Base-by-base conservation (phyloP, 2,113 vertebrate genomes). In the Anoura caudifer region DNA sequence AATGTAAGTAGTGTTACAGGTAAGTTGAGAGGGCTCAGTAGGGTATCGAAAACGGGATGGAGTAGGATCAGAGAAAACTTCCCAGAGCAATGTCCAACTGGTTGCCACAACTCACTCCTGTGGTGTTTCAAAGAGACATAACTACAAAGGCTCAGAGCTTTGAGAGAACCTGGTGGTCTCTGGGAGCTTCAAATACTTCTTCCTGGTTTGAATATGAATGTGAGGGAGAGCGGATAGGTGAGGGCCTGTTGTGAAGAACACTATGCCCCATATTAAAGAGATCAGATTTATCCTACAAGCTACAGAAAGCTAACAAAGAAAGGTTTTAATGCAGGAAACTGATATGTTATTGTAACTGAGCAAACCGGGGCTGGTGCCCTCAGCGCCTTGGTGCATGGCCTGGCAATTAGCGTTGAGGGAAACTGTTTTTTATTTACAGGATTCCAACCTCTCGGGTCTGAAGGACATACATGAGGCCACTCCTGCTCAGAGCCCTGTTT, bases 21-120 rank as follows among this genome's bases (percentile, higher is more conserved):
- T 26, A 24, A 59, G 1, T 3, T n/a, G 10, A 45, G 24, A 36
- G 56, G 59, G 4, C 31, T 61, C 20, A 12, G 2, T 12, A 9
- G 0, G 0, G 0, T 14, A 3, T 47, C 50, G 33, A 56, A 33
- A 56, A 28, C 3, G 16, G 15, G 10, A 11, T 75, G 24, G 31
- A 9, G 3, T 10, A 12, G 28, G 9, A 28, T 87, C 50, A 84
- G 65, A 63, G 28, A 41, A 93, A 75, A 65, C 4, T 36, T 73
- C 1, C 14, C 33, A 47, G 73, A 50, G 33, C 7, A 61, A 31
- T 7, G 10, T 41, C 3, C 67, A 69, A 14, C 5, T 31, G 7
- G 0, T 3, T 8, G 2, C 7, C 12, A 59, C 7, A 7, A 36
- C 2, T 36, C 63, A 15, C 26, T 31, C 14, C 9, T 28, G 5